Base-by-base conservation (phyloP, 2,888 invertebrate species). In the Entomobrya proxima region DNA sequence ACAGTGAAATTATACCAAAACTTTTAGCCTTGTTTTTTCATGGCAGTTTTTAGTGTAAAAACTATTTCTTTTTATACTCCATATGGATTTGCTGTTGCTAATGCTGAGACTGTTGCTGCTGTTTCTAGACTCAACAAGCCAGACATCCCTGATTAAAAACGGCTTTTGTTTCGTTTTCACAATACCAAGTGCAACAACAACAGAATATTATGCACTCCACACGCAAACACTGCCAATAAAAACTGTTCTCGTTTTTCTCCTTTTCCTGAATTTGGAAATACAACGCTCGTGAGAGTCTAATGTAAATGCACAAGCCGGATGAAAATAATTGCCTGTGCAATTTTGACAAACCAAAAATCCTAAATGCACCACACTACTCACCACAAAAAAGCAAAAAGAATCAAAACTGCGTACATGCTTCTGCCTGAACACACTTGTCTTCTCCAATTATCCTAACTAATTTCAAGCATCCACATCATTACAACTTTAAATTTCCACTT, bases 381-480 rank as follows among this genome's bases (percentile, higher is more conserved):
- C 27, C 55, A 58, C 40, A 58, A 76, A 58, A n/a, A 52, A 9
- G 74, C 32, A 50, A 30, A 37, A 75, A n/a, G n/a, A 74, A 69
- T 27, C 11, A 27, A 18, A 52, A 50, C n/a, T 74, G 74, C 35
- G 24, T 55, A 55, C 18, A 24, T 50, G 58, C 76, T 76, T 58
- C 58, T 27, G 27, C 37, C 18, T 32, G 74, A 74, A 27, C 24
- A 37, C 72, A 55, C 72, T 80, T 80, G 80, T 80, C 80, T 72
- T 80, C 27, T 52, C 27, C 80, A 80, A 80, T 79, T 79, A 79
- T 79, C 67, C 52, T 35, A 64, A 69, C 52, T 52, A 79, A 79
- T 64, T 67, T 72, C 72, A 47, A 47, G 32, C 15, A 40, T 47
- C 13, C 44, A 44, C 40, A 27, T 24, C n/a, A 1, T 69, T 21